Evolutionary conservation across 1,140 invertebrate genomes (phyloP).

Genomic region (Littorina saxatilis): DNA sequence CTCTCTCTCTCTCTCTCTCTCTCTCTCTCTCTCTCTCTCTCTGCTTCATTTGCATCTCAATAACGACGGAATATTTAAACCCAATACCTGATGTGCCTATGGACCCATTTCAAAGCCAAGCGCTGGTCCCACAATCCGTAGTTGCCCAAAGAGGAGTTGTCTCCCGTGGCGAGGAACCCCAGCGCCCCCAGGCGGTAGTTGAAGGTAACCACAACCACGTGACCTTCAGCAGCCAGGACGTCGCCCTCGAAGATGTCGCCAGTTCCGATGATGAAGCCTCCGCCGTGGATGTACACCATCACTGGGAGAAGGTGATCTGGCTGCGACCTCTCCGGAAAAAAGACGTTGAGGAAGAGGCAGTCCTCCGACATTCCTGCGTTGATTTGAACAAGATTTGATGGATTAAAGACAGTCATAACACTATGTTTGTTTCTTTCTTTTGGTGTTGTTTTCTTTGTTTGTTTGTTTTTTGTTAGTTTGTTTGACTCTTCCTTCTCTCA

Average conservation of each 20-base stretch:
- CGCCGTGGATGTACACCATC: conserved; percentile 55
- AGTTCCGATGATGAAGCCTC: conserved; percentile 45
- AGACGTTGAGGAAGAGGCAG: conserved; percentile 61
- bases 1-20: too few species aligned
- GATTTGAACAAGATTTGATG: too few species aligned
- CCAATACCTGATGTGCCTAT: conserved; percentile 66
- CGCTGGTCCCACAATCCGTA: conserved; percentile 66
- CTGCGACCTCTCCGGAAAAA: background rate
- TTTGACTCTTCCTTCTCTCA: too few species aligned
- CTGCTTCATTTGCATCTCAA: too few species aligned
- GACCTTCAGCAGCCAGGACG: conserved; percentile 65
- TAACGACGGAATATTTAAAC: too few species aligned
- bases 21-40: too few species aligned
- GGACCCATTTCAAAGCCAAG: conserved; percentile 75
- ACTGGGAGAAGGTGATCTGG: conserved; percentile 27
- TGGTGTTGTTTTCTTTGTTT: too few species aligned
- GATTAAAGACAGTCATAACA: too few species aligned
- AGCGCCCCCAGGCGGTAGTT: conserved; percentile 77
- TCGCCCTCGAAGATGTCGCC: conserved; percentile 63
- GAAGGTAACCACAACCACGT: conserved; percentile 77
- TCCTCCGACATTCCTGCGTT: conserved; percentile 47
- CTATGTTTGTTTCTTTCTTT: too few species aligned
- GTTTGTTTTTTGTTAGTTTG: too few species aligned
- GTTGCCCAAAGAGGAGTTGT: conserved; percentile 49
- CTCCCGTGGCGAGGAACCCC: conserved; percentile 79